Conservation (phyloP, 1,140 invertebrate species). For the Chrysomallon squamiferum region DNA sequence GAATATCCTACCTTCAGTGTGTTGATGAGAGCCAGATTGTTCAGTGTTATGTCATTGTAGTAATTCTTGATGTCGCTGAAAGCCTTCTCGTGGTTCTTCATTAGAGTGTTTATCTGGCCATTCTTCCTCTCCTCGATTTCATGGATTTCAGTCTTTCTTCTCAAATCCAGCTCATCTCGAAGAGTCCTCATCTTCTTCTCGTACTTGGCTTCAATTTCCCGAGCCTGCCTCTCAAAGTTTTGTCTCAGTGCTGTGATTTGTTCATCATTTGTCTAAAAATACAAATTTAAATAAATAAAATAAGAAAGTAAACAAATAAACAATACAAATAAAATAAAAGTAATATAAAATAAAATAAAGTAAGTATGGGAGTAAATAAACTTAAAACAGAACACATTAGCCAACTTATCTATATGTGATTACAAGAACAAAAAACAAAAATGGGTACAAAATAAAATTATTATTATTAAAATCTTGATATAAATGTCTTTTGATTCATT, state of each 20-base stretch:
- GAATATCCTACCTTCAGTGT: constrained; percentile 75
- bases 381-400: no score
- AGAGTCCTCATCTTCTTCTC: constrained; percentile 79
- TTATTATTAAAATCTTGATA: no score
- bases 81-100: constrained; percentile 82
- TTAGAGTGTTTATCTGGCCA: constrained; percentile 80
- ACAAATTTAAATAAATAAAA: no score
- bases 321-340: no score
- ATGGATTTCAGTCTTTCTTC: constrained; percentile 73
- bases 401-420: no score
- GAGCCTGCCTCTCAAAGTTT: constrained; percentile 77
- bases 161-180: constrained; percentile 76
- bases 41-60: constrained; percentile 91
- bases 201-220: constrained; percentile 81
- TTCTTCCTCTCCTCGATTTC: constrained; percentile 92
- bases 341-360: no score
- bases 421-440: no score
- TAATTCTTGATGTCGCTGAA: constrained; percentile 90
- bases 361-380: no score
- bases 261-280: constrained; percentile 67
- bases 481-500: no score
- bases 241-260: constrained; percentile 73
- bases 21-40: constrained; percentile 85
- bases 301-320: no score
- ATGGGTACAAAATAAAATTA: no score